Percentiles rank a stretch among this genome's conserved stretches.
phyloP scores from a whole-genome alignment of 2,888 invertebrate genomes.

The Standfussiana lucernea region DNA sequence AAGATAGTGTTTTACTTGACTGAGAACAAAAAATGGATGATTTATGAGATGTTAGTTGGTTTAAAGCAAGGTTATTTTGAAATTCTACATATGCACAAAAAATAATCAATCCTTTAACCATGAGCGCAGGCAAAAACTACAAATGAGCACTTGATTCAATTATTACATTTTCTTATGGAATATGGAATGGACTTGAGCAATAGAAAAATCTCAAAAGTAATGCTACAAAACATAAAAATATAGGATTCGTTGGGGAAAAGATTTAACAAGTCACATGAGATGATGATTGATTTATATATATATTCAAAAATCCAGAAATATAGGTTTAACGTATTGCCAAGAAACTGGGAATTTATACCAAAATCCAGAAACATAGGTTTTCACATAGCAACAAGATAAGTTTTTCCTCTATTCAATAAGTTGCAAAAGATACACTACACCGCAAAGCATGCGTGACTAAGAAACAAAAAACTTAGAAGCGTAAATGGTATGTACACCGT shows the following conservation, averaged over 20 bases:
- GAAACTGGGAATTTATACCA: neutral
- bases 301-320: neutral
- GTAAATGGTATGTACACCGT: slow-evolving; percentile 1
- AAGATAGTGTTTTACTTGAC: slow-evolving; percentile 52
- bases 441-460: neutral
- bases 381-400: neutral
- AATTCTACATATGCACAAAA: no score
- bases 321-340: neutral
- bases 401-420: neutral
- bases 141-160: neutral
- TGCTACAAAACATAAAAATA: neutral
- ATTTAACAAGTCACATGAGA: neutral
- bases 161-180: neutral
- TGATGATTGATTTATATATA: no score
- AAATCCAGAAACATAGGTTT: neutral
- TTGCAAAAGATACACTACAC: neutral
- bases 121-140: neutral
- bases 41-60: neutral
- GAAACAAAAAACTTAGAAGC: slow-evolving; percentile 10
- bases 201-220: neutral
- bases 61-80: neutral
- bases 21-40: neutral
- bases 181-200: neutral
- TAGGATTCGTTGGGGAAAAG: neutral
- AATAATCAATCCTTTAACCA: no score